A percentile compares a stretch with the other conserved stretches of the same genome.
Conservation (phyloP, 2,888 invertebrate genomes). For the Diaperis boleti region DNA sequence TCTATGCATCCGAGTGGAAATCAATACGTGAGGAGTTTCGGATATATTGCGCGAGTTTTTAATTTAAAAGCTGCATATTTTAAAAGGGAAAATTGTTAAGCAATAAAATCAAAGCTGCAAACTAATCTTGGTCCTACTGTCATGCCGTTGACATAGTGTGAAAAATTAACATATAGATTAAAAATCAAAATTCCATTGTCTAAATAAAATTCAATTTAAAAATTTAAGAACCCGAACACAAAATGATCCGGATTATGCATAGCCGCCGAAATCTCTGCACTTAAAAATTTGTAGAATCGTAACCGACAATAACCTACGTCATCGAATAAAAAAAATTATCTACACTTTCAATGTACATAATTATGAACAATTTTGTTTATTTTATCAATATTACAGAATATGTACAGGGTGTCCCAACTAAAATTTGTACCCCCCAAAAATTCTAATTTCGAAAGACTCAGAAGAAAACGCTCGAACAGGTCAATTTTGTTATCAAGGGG, state of each 20-base stretch:
- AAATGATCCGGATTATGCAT: neutral
- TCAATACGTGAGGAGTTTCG: conserved; percentile 3
- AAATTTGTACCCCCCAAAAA: neutral
- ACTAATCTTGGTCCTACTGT: conserved; percentile 11
- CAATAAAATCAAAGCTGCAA: conserved; percentile 20
- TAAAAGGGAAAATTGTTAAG: conserved; percentile 9
- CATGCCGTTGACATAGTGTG: neutral
- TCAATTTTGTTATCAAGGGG: too few relatives aligned
- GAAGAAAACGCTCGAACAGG: too few relatives aligned
- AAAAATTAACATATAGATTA: conserved; percentile 39
- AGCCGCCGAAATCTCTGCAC: neutral
- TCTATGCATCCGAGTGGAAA: conserved; percentile 3
- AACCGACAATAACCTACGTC: neutral
- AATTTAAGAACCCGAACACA: neutral
- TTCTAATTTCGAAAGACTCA: too few relatives aligned
- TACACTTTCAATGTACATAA: too few relatives aligned
- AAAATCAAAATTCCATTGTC: conserved; percentile 33
- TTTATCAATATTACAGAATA: too few relatives aligned
- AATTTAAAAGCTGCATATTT: conserved; percentile 3
- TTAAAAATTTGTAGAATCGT: neutral
- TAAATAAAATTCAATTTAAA: conserved; percentile 11
- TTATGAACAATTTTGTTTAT: too few relatives aligned
- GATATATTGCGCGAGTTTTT: neutral
- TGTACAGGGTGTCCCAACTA: too few relatives aligned
- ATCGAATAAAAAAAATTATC: too few relatives aligned